Evolutionary conservation across 2,113 vertebrate genomes (phyloP).

Genomic region (Sturnira hondurensis): DNA sequence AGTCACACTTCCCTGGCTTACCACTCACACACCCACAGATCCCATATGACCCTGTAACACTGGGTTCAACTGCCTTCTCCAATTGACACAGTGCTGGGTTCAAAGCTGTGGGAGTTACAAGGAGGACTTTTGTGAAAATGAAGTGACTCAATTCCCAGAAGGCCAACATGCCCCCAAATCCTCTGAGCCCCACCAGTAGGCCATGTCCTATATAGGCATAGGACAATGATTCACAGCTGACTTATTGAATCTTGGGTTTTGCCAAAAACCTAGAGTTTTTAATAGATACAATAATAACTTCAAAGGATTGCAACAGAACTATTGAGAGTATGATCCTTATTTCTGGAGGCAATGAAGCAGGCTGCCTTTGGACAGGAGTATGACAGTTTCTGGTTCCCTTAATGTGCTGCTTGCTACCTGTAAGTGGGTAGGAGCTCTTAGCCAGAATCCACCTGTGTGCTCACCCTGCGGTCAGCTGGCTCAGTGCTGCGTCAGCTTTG

Average conservation of each 20-base stretch:
- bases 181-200: background rate
- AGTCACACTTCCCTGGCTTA: background rate
- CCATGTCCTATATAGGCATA: background rate
- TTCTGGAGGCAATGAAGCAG: background rate
- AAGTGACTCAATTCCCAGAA: background rate
- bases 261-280: background rate
- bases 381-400: background rate
- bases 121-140: background rate
- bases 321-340: background rate
- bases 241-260: background rate
- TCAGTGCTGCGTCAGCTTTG: background rate
- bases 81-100: background rate
- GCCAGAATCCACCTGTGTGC: background rate
- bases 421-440: background rate
- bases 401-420: background rate
- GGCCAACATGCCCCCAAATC: background rate
- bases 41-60: background rate
- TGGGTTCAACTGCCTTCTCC: background rate
- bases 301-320: background rate
- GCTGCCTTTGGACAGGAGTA: background rate
- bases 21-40: background rate
- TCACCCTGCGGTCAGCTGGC: background rate
- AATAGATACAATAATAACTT: background rate
- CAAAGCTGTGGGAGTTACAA: background rate
- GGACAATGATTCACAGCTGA: background rate